Evolutionary conservation across 1,140 invertebrate genomes (phyloP).

Genomic region (Parapsyche elsis): DNA sequence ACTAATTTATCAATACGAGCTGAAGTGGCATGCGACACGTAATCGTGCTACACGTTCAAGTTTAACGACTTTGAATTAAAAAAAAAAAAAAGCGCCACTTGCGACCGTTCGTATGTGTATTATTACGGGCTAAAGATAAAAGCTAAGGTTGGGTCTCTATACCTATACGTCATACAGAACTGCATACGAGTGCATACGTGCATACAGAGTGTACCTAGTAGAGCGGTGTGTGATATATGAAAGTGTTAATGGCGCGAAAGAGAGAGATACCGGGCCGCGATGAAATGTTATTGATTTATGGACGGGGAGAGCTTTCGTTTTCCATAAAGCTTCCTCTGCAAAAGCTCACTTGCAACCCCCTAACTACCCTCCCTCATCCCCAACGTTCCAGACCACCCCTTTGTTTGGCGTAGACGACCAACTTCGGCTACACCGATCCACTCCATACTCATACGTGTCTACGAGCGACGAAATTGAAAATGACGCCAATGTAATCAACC

Average conservation of each 20-base stretch:
- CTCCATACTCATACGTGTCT: neutral
- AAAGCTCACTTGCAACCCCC: conserved; percentile 31
- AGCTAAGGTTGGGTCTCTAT: too few species aligned
- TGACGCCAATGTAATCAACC: neutral
- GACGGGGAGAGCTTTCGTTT: conserved; percentile 54
- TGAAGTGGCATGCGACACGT: too few species aligned
- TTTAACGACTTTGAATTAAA: too few species aligned
- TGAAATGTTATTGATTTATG: conserved; percentile 56
- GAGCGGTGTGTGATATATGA: conserved; percentile 52
- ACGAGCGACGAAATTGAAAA: conserved; percentile 30
- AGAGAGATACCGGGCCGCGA: conserved; percentile 52
- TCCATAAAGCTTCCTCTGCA: conserved; percentile 49
- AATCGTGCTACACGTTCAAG: too few species aligned
- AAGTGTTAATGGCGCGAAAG: conserved; percentile 56
- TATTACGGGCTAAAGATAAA: too few species aligned
- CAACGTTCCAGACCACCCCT: conserved; percentile 8
- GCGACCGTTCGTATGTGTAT: too few species aligned
- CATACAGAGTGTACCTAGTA: conserved; percentile 27
- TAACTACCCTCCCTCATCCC: conserved; percentile 5
- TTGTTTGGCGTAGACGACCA: conserved; percentile 33
- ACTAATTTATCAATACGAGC: too few species aligned
- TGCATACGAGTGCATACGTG: conserved; percentile 31
- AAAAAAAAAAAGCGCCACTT: too few species aligned
- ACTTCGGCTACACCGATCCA: conserved; percentile 16
- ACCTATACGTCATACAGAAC: neutral